Evolutionary conservation across 1,140 invertebrate species (phyloP), one percentile per base, ranked within the genome.

Genomic region (Drosophila saltans): DNA sequence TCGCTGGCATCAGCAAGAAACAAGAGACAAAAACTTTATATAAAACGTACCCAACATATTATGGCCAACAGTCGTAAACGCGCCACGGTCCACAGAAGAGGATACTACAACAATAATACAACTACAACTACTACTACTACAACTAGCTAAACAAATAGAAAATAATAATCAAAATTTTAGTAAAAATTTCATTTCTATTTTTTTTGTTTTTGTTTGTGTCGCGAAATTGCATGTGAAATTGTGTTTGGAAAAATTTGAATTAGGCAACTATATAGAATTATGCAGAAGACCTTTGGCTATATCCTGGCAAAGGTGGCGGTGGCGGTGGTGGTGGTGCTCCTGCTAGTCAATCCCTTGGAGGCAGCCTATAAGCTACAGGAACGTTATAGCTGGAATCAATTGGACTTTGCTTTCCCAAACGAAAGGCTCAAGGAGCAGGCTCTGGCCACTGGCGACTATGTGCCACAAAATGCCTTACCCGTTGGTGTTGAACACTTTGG

Each of bases 401-500:
- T 97, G 80, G 96, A 97, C 89, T 97, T 95, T 91, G 95, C 95
- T 7, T 97, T 95, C 84, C 95, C 95, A 1, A 94, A 94, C 60
- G 91, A 94, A 21, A 84, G 92, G 7, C 93, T 93, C 26, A 94
- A 94, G 80, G 92, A 94, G 72, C 92, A 94, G 52, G 96, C 96
- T 0, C 92, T 96, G 7, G 86, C 93, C 10, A 94, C 93, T 1
- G 95, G 95, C 9, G 94, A 94, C 30, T 95, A 94, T 43, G 93
- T 96, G 2, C 96, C 95, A 0, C 94, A 96, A 90, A 97, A 97
- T 81, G 95, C 94, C 45, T 91, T 97, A 2, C 96, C 96, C 1
- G 96, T 97, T 3, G 96, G 96, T 10, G 95, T 97, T 33, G 96
- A 97, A 92, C 93, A 96, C 64, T 96, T 95, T 94, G 93, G 93